phyloP scores from a whole-genome alignment of 2,797 vertebrate genomes.

The Toxotes lorentzi region DNA sequence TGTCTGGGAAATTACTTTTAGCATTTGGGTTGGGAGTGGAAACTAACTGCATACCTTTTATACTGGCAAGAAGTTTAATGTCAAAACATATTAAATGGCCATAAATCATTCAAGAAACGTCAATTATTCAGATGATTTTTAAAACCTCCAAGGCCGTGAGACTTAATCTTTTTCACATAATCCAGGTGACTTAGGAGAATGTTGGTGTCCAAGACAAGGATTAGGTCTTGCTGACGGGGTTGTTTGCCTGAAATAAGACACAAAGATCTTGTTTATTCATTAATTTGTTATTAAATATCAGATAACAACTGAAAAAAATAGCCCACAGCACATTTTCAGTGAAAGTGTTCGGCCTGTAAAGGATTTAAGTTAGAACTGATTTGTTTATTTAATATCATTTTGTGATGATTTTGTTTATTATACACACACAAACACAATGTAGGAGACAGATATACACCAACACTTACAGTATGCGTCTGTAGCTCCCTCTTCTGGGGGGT shows the following conservation, averaged over 20 bases:
- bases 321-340: background rate
- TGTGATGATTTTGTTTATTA: no score
- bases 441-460: no score
- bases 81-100: background rate
- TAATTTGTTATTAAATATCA: no score
- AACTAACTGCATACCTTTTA: background rate
- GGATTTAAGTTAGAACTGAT: background rate
- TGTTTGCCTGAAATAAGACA: slow-evolving; percentile 77
- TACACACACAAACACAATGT: background rate
- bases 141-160: slow-evolving; percentile 88
- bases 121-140: background rate
- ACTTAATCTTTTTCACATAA: slow-evolving; percentile 89
- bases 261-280: background rate
- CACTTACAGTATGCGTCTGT: slow-evolving; percentile 46
- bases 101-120: slow-evolving; percentile 11
- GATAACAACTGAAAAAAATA: background rate
- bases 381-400: no score
- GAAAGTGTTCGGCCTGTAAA: background rate
- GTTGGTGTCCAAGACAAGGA: slow-evolving; percentile 95
- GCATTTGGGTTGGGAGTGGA: background rate
- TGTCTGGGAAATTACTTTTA: background rate
- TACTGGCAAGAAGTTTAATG: background rate
- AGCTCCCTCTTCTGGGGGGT: slow-evolving; percentile 71
- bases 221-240: slow-evolving; percentile 79
- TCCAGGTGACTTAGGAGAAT: slow-evolving; percentile 94